Evolutionary conservation across 2,113 vertebrate species (phyloP).

Genomic region (Alethe diademata): DNA sequence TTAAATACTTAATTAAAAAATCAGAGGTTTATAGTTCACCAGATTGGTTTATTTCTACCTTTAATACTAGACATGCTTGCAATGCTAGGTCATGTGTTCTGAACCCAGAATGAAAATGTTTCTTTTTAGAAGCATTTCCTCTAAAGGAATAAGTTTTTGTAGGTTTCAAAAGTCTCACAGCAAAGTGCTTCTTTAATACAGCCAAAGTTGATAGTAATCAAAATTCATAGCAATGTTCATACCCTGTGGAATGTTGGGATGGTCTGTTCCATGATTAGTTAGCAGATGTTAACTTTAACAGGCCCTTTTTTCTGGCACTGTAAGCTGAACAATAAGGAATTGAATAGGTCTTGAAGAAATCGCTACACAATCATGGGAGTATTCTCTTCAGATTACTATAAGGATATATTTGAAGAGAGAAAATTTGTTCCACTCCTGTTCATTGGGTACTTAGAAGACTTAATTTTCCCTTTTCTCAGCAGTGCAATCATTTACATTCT

Average conservation of each 20-base stretch:
- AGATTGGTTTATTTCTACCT: not conserved
- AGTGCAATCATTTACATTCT: slow-evolving; percentile 61
- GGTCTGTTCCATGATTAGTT: slow-evolving; percentile 59
- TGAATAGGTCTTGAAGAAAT: slow-evolving; percentile 67
- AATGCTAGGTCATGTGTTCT: not conserved
- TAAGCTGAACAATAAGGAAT: slow-evolving; percentile 59
- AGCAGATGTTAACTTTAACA: slow-evolving; percentile 69
- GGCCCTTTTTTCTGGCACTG: slow-evolving; percentile 44
- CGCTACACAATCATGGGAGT: slow-evolving; percentile 54
- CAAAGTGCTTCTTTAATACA: slow-evolving; percentile 15
- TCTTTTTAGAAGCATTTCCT: not conserved
- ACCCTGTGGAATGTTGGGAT: slow-evolving; percentile 36
- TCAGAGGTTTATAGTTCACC: not conserved
- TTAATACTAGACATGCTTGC: not conserved
- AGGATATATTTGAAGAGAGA: slow-evolving; percentile 61
- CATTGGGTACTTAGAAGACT: slow-evolving; percentile 36
- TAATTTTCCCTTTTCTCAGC: slow-evolving; percentile 55
- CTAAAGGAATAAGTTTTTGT: not conserved
- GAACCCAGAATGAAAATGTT: not conserved
- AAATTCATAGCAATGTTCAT: slow-evolving; percentile 57
- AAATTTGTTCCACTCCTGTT: slow-evolving; percentile 59
- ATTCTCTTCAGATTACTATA: slow-evolving; percentile 62
- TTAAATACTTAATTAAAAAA: not conserved
- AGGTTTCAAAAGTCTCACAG: not conserved
- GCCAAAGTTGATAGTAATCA: slow-evolving; percentile 54